Conservation (phyloP, 2,888 invertebrate species). For the Mesorhabditis spiculigera region DNA sequence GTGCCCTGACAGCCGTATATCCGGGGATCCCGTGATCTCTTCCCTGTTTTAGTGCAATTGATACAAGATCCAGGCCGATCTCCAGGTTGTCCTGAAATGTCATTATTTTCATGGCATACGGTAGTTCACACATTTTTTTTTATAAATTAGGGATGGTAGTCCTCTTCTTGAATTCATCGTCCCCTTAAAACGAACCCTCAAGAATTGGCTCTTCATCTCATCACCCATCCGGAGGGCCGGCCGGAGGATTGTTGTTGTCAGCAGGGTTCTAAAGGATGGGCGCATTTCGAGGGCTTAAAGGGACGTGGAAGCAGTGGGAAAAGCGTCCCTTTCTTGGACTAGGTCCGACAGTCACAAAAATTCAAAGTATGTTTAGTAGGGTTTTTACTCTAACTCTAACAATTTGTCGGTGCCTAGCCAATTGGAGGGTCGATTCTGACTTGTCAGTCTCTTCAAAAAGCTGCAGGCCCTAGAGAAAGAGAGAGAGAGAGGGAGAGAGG, state of each 20-base stretch:
- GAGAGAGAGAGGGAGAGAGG: too few species aligned
- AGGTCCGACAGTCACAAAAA: too few species aligned
- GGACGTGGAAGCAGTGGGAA: not conserved
- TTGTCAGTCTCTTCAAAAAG: too few species aligned
- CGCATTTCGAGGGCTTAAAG: not conserved
- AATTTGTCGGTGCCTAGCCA: too few species aligned
- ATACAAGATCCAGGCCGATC: slow-evolving; percentile 52
- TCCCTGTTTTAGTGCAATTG: slow-evolving; percentile 54
- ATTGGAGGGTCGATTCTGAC: too few species aligned
- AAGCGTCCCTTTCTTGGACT: not conserved
- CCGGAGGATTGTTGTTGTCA: slow-evolving; percentile 31
- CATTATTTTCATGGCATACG: not conserved
- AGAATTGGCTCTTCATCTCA: slow-evolving; percentile 30
- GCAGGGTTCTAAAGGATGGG: slow-evolving; percentile 23
- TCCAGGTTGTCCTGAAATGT: slow-evolving; percentile 19
- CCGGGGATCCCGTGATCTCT: slow-evolving; percentile 57
- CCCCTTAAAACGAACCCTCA: slow-evolving; percentile 24
- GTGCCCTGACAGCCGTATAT: slow-evolving; percentile 46
- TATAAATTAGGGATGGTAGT: slow-evolving; percentile 19
- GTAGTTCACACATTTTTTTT: slow-evolving; percentile 25
- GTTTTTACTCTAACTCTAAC: too few species aligned
- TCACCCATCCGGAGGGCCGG: slow-evolving; percentile 34
- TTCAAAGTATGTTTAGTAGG: too few species aligned
- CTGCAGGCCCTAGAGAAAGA: too few species aligned
- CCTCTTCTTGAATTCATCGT: not conserved